Evolutionary conservation across 2,797 vertebrate genomes (phyloP), one percentile per base, ranked within the genome.

Genomic region (Pangasius larnaudii): DNA sequence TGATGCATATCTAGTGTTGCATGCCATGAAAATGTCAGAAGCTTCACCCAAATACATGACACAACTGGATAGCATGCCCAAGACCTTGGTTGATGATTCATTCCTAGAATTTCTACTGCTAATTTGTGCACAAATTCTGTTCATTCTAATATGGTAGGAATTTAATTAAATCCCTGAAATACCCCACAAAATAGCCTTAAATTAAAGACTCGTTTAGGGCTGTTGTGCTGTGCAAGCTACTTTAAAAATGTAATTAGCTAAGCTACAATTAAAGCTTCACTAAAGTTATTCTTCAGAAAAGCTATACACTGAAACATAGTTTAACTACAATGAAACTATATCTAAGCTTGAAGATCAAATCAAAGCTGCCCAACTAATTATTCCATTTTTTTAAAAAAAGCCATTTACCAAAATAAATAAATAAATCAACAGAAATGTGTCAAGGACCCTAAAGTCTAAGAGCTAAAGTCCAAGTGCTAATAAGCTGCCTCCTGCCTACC

Each of bases 221-320:
- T 53, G 11, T 3, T 51, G 6, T 56, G 84, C 42, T 85, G 24
- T 27, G 67, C 10, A 53, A 71, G 65, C 30, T 33, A 51, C 24
- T 85, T 74, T 5, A 67, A 72, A 30, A 75, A 74, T 7, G 27
- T 18, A 58, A 58, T 85, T 75, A 75, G 18, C 24, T 58, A 72
- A n/a, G 51, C 56, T 42, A 72, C 53, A 74, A 85, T 85, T 75
- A 75, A 85, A 74, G 69, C 56, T 74, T 13, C 18, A 56, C 58
- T 74, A 30, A 59, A 61, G 27, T 42, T 51, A 61, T 39, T 71
- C 30, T 69, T 33, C 30, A 71, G 10, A 71, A 10, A 65, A 65
- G 42, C 27, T 9, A 59, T 7, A 49, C 39, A 30, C 5, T 65
- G 0, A 83, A 49, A 65, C 30, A n/a, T 65, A n/a, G 4, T 0